These are phyloP conservation scores for Drosophila sp. DNA, from an alignment of 1,140 invertebrate genomes.

Conservation along the genomic window DNA sequence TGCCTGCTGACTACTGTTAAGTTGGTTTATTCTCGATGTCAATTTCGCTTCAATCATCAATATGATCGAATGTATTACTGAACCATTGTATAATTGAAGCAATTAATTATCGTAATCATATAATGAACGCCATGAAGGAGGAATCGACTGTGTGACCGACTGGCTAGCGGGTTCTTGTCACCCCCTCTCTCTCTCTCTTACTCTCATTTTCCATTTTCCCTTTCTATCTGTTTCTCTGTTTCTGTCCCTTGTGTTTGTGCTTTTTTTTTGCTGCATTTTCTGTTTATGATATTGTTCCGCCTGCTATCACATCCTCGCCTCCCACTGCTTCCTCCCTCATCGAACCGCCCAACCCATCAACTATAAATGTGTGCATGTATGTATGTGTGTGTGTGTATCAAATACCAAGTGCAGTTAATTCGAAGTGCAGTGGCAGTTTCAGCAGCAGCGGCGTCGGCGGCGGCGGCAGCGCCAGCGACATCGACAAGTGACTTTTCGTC, in stretches of 20 bases:
- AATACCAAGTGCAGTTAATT: conserved; percentile 60
- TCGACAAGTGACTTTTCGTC: conserved; percentile 35
- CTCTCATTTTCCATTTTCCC: no score
- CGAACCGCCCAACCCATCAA: neutral
- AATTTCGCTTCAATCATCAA: neutral
- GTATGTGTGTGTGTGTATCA: conserved; percentile 1
- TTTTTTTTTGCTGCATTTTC: neutral
- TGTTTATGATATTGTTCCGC: conserved; percentile 4
- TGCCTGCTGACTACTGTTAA: neutral
- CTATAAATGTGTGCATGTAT: neutral
- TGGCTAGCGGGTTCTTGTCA: neutral
- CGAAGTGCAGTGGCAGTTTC: conserved; percentile 22
- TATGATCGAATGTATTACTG: conserved; percentile 38
- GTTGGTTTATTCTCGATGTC: neutral
- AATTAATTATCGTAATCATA: conserved; percentile 58
- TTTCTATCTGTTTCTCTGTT: neutral
- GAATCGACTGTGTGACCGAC: neutral
- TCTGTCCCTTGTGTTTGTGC: neutral
- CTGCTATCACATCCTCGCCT: neutral
- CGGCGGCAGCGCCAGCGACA: neutral
- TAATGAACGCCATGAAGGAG: conserved; percentile 26
- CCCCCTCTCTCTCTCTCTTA: neutral
- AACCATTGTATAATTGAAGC: conserved; percentile 46
- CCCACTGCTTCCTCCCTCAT: neutral
- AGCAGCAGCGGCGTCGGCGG: neutral